Base-by-base conservation (phyloP, 2,888 invertebrate species). In the Calliopum simillimum region DNA sequence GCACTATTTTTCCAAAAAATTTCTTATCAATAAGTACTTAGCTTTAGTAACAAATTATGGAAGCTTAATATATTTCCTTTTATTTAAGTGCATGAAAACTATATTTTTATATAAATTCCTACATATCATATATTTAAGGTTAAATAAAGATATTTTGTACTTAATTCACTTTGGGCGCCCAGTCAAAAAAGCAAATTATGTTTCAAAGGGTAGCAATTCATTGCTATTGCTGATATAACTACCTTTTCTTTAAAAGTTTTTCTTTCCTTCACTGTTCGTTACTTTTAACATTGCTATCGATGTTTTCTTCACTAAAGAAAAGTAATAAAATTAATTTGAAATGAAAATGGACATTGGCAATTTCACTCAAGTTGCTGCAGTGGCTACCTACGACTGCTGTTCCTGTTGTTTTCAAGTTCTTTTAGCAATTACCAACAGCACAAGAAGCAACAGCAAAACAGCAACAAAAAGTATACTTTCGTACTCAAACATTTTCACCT, bases 321-420 rank as follows among this genome's bases (percentile, higher is more conserved):
- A 13, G 53, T 53, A 53, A 53, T 61, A 61, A 61, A 61, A 59
- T 44, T 44, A 61, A 46, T 8, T 61, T 44, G 13, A 46, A 61
- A 23, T 61, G 61, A 61, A 61, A 61, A 16, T 46, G 61, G 61
- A 61, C 61, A 61, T 12, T 19, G 44, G 47, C 61, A 61, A 61
- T 61, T 61, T 46, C 19, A n/a, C 46, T 61, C 46, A 61, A 59
- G 61, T 61, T 61, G 46, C 23, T 61, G 61, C 23, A 44, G 44
- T 44, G 8, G 44, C 44, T 44, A 44, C 44, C n/a, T 44, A 8
- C 44, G 44, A 11, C 13, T 44, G 44, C 13, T 13, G 44, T 44
- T 44, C 44, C 44, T 49, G 46, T 61, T 46, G 46, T 46, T 61
- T 33, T 8, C 33, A 8, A 33, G 33, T 8, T 33, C 33, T 33